Base-by-base conservation (phyloP, 2,113 vertebrate species). In the Scortum barcoo region DNA sequence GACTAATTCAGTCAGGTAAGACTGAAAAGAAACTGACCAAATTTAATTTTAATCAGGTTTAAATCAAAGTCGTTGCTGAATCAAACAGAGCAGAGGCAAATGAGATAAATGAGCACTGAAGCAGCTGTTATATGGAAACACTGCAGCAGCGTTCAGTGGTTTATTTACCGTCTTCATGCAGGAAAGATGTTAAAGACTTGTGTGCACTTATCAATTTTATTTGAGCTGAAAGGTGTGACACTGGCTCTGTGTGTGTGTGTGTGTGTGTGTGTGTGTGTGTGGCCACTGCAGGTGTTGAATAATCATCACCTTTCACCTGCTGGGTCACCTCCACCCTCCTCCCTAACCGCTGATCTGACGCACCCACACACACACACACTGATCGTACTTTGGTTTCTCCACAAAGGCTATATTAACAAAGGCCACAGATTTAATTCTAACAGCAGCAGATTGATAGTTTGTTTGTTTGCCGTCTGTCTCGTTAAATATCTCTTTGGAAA, bases 221-320 rank as follows among this genome's bases (percentile, higher is more conserved):
- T 71, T 57, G 38, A 65, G n/a, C 33, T 36, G 50, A 8, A 53
- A 66, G 63, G 80, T 3, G 51, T 82, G 70, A 38, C 68, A 1
- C 36, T 22, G 3, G 40, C 56, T 14, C 24, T 62, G 60, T 38
- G 58, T 62, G 60, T 63, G 60, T 38, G 60, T 62, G 60, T 63
- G 38, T 44, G 62, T 28, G 40, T 46, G 38, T 66, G 12, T n/a
- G 28, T 36, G 48, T 54, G 66, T 22, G 48, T 19, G 48, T 2
- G 13, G 13, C 17, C 42, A 24, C 20, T 10, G 33, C 44, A 16
- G 7, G 5, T 69, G 24, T 19, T 76, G 14, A 57, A 54, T 69
- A 51, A 61, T 68, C 24, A 13, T 57, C 54, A 72, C 67, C 72
- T 73, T 24, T 73, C 58, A 73, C 72, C 50, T 40, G 62, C 63